Conservation (phyloP, 2,113 vertebrate genomes). For the Mirounga angustirostris region DNA sequence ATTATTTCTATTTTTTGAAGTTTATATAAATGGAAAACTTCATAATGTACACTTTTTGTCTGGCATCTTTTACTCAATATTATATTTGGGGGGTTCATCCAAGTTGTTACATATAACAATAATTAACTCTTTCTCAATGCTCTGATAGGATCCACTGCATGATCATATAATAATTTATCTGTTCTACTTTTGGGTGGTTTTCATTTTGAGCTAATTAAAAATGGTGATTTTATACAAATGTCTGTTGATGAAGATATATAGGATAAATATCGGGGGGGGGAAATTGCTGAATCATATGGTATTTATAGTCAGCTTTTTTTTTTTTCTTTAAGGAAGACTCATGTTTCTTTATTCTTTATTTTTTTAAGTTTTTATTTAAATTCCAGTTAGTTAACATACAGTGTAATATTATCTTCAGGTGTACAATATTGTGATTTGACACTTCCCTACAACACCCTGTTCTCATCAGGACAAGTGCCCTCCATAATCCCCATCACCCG, state of each 20-base stretch:
- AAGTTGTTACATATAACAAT: neutral
- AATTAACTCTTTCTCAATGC: neutral
- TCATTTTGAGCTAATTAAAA: slow-evolving; percentile 28
- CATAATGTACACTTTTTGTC: neutral
- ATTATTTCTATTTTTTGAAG: neutral
- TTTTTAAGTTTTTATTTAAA: neutral
- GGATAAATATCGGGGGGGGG: neutral
- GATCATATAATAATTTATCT: neutral
- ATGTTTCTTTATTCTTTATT: neutral
- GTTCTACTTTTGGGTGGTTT: neutral
- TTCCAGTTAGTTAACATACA: neutral
- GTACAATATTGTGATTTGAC: neutral
- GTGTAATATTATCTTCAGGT: neutral
- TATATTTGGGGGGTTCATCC: neutral
- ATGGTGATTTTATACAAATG: neutral
- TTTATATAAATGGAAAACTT: neutral
- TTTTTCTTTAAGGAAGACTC: neutral
- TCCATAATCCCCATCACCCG: neutral
- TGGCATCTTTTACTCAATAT: neutral
- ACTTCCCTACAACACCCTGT: neutral
- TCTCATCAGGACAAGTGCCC: neutral
- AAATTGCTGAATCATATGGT: neutral
- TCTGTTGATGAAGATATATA: neutral
- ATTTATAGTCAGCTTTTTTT: neutral
- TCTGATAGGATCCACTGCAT: neutral